Evolutionary conservation across 2,797 vertebrate species (phyloP).

Genomic region (Salarias fasciatus): DNA sequence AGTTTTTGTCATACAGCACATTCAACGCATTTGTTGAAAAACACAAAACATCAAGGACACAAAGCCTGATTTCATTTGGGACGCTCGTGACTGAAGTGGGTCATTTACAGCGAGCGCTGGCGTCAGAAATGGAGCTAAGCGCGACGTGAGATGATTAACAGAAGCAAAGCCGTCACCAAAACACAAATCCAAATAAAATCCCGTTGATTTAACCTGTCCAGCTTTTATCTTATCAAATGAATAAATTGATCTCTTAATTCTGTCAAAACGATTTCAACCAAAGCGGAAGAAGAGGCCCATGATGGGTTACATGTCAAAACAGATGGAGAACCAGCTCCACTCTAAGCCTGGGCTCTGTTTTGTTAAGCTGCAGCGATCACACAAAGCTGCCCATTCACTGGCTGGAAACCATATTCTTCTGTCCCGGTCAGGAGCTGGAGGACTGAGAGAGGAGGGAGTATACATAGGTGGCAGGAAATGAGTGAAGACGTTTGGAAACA

Average conservation of each 20-base stretch:
- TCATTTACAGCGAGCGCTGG: no score
- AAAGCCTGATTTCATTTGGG: no score
- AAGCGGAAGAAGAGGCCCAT: not conserved
- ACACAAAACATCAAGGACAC: no score
- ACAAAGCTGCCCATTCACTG: slow-evolving; percentile 78
- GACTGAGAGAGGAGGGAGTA: slow-evolving; percentile 3
- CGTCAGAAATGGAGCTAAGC: not conserved
- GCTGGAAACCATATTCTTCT: slow-evolving; percentile 53
- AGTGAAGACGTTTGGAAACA: slow-evolving; percentile 62
- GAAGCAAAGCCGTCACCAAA: not conserved
- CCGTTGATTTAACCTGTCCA: not conserved
- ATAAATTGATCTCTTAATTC: not conserved
- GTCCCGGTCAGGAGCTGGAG: slow-evolving; percentile 44
- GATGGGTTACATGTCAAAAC: not conserved
- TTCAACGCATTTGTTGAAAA: no score
- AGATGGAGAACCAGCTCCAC: not conserved
- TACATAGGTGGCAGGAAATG: slow-evolving; percentile 69
- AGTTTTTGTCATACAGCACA: no score
- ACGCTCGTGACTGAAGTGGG: no score
- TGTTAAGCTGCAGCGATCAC: slow-evolving; percentile 37
- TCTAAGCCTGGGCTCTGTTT: slow-evolving; percentile 24
- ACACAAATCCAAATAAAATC: not conserved
- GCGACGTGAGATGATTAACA: not conserved
- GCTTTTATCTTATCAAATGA: no score
- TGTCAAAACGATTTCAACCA: not conserved